Evolutionary conservation across 1,140 invertebrate species (phyloP).

Genomic region (Ylistrum balloti): DNA sequence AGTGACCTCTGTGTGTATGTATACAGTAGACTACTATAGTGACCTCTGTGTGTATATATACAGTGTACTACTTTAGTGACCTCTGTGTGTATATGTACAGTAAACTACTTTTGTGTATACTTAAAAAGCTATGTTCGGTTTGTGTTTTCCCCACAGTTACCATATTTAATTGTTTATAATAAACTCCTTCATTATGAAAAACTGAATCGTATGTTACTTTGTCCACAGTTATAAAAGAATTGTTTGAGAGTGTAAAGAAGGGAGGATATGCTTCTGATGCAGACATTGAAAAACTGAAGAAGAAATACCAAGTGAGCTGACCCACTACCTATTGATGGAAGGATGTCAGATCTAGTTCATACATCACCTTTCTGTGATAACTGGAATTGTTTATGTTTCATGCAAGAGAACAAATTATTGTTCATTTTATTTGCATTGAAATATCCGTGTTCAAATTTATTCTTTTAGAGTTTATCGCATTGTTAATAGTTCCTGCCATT

Average conservation of each 20-base stretch:
- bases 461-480: neutral
- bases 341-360: neutral
- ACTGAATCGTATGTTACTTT: slow-evolving; percentile 32
- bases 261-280: neutral
- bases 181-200: no score
- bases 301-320: slow-evolving; percentile 58
- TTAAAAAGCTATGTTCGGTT: no score
- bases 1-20: no score
- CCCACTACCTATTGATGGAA: neutral
- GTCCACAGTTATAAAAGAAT: slow-evolving; percentile 57
- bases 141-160: neutral
- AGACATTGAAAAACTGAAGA: slow-evolving; percentile 60
- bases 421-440: neutral
- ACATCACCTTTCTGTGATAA: neutral
- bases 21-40: no score
- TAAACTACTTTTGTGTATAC: neutral
- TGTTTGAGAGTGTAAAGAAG: slow-evolving; percentile 55
- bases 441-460: neutral
- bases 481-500: neutral
- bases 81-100: no score
- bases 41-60: no score
- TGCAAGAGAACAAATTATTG: neutral
- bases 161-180: no score
- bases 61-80: no score
- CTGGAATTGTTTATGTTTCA: slow-evolving; percentile 28